Evolutionary conservation across 2,113 vertebrate species (phyloP), one percentile per base, ranked within the genome.

Genomic region (Pseudorectes ferrugineus): DNA sequence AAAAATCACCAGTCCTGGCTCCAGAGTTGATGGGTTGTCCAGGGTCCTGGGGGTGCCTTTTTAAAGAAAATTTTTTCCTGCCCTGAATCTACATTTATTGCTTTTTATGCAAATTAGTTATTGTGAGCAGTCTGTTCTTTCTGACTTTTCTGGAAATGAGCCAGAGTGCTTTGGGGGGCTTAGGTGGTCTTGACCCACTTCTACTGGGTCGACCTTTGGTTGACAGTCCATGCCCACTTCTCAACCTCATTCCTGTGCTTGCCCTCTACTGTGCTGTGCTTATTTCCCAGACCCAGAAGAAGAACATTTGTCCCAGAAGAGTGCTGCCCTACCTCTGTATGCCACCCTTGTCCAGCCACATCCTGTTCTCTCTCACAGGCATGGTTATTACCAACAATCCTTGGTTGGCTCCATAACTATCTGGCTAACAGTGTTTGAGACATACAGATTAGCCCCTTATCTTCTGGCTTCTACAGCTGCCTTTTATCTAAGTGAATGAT

Each of bases 191-290:
- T 67, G 52, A 61, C 35, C 21, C n/a, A 29, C 4, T 75, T 40
- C n/a, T 40, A 13, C 24, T 54, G 61, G 5, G 33, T 31, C 0
- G 1, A 8, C 20, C 17, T 61, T 22, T 46, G 24, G 16, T 26
- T 66, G 70, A 31, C 20, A 52, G 20, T 15, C n/a, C 29, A 25
- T 15, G 29, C 9, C 24, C 25, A 45, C 45, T 67, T 74, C 38
- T 59, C 25, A 51, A 0, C 11, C n/a, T 67, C 59, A 24, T 66
- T 65, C 26, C 33, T 6, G 3, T 59, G n/a, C 38, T 59, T 58
- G n/a, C 12, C 51, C 20, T 66, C 33, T 20, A 1, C 23, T 52
- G 38, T 14, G 61, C 46, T 67, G 52, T 51, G 31, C 36, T 26
- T 42, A 45, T 59, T 81, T 67, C n/a, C 52, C 67, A 59, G 61